These are phyloP conservation scores for Cricetomys ansorgei DNA, from an alignment of 2,113 vertebrate species.

Conservation along the genomic window DNA sequence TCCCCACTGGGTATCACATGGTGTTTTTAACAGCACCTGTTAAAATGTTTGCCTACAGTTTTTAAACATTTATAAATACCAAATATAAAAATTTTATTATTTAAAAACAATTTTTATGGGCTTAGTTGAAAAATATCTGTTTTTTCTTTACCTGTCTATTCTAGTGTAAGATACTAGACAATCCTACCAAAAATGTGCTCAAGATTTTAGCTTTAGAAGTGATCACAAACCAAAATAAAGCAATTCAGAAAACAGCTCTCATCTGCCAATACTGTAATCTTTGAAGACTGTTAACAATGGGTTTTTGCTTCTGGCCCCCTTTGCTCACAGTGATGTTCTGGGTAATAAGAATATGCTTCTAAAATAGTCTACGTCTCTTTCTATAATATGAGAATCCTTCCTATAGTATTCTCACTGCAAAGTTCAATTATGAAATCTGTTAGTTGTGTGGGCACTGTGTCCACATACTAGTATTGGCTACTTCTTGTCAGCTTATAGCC, in stretches of 20 bases:
- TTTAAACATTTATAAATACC: constrained; percentile 32
- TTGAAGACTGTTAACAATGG: not conserved
- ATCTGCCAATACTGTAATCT: not conserved
- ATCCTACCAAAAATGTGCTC: not conserved
- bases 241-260: not conserved
- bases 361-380: not conserved
- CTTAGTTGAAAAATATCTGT: not conserved
- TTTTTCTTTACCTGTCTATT: not conserved
- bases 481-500: not conserved
- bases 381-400: not conserved
- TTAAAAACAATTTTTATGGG: not conserved
- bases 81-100: constrained; percentile 34
- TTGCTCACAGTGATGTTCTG: not conserved
- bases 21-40: constrained; percentile 8
- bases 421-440: not conserved
- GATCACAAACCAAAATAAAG: not conserved
- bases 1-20: not conserved
- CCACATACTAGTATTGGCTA: not conserved
- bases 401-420: not conserved
- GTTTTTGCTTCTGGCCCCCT: not conserved
- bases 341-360: not conserved
- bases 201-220: not conserved
- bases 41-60: constrained; percentile 48
- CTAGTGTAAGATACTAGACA: not conserved
- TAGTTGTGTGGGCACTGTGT: not conserved